Conservation (phyloP, 2,888 invertebrate genomes). For the Nezara viridula region DNA sequence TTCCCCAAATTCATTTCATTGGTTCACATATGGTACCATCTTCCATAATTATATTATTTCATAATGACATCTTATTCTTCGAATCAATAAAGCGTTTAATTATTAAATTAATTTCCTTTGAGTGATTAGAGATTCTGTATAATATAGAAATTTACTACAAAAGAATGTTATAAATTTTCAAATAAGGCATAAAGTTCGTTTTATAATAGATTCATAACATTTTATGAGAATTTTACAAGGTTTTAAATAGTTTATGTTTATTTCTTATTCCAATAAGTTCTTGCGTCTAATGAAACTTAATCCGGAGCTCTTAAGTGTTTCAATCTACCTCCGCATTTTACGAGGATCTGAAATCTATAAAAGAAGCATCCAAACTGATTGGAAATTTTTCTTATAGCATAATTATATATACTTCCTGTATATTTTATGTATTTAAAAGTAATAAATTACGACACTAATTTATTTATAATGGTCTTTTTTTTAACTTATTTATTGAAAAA, state of each 20-base stretch:
- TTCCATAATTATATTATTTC: too few relatives aligned
- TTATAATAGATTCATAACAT: not conserved
- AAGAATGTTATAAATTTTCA: not conserved
- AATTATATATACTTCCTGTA: too few relatives aligned
- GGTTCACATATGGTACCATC: too few relatives aligned
- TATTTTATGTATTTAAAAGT: too few relatives aligned
- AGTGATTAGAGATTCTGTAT: not conserved
- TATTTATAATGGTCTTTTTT: too few relatives aligned
- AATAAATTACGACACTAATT: too few relatives aligned
- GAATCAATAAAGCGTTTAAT: not conserved
- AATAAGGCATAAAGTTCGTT: not conserved
- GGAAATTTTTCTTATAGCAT: too few relatives aligned
- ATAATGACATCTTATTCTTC: not conserved
- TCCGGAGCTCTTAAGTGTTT: not conserved
- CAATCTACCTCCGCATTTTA: not conserved
- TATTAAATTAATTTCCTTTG: not conserved
- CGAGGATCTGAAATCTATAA: not conserved
- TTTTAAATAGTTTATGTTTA: not conserved
- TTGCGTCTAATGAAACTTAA: not conserved
- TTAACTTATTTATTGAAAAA: too few relatives aligned
- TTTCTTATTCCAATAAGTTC: not conserved
- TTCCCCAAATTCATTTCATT: too few relatives aligned
- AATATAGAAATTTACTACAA: not conserved
- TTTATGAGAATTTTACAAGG: slow-evolving; percentile 4
- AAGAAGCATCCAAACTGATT: not conserved